Conservation (phyloP, 2,797 vertebrate genomes). For the Enteromius treurensis region DNA sequence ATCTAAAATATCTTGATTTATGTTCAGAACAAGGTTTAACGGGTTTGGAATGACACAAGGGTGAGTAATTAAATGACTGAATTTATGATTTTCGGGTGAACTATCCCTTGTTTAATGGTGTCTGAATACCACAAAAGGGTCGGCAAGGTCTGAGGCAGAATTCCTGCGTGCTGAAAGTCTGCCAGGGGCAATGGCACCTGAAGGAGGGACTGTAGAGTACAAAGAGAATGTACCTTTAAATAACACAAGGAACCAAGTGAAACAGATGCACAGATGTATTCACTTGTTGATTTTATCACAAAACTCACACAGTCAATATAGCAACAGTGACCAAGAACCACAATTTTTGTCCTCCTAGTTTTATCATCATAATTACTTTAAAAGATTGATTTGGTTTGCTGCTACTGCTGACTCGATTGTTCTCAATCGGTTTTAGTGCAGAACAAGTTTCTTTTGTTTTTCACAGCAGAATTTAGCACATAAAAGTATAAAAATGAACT, state of each 20-base stretch:
- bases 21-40: too few relatives aligned
- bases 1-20: neutral
- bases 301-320: too few relatives aligned
- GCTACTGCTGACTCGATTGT: neutral
- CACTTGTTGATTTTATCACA: too few relatives aligned
- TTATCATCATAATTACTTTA: neutral
- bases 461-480: neutral
- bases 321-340: neutral
- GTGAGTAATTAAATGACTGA: neutral
- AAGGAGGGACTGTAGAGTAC: conserved; percentile 73
- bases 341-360: neutral
- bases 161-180: conserved; percentile 61
- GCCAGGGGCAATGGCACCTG: conserved; percentile 60
- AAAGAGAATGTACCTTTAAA: neutral
- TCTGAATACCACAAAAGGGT: conserved; percentile 69
- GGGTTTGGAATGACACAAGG: too few relatives aligned
- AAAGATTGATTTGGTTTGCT: neutral
- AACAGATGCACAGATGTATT: neutral
- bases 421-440: neutral
- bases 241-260: neutral
- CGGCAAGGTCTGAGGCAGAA: conserved; percentile 64
- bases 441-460: neutral
- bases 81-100: neutral
- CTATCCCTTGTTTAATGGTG: neutral
- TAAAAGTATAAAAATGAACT: neutral